These are phyloP conservation scores for Trinorchestia longiramus DNA, from an alignment of 1,140 invertebrate genomes.

Conservation along the genomic window DNA sequence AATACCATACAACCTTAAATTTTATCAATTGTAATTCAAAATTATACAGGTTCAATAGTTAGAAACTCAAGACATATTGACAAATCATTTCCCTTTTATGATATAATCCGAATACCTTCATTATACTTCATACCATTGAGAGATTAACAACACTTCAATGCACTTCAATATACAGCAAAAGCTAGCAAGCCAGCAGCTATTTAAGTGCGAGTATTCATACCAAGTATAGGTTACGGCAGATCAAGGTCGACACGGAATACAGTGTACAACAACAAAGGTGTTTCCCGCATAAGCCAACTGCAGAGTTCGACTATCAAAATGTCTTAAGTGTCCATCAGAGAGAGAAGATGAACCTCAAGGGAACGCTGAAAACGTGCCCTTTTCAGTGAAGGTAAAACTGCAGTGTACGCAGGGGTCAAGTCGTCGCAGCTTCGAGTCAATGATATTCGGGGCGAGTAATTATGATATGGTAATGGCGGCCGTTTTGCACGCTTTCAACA, in stretches of 20 bases:
- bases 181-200: not conserved
- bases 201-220: not conserved
- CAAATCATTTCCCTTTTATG: not conserved
- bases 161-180: not conserved
- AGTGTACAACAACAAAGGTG: not conserved
- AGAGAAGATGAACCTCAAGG: not conserved
- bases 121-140: not conserved
- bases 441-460: slow-evolving; percentile 28
- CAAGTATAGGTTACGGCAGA: not conserved
- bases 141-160: not conserved
- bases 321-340: not conserved
- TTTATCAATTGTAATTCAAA: not conserved
- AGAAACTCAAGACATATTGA: not conserved
- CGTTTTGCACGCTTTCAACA: slow-evolving; percentile 4
- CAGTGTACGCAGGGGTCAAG: not conserved
- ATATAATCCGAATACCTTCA: not conserved
- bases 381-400: not conserved
- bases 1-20: too few relatives aligned
- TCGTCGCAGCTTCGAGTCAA: slow-evolving; percentile 15
- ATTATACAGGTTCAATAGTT: not conserved
- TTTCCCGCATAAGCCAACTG: not conserved
- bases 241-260: not conserved
- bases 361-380: not conserved
- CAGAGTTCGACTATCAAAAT: not conserved
- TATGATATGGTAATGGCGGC: slow-evolving; percentile 34